Evolutionary conservation across 2,113 vertebrate genomes (phyloP), one percentile per base, ranked within the genome.

Genomic region (Telmatochromis sp.): DNA sequence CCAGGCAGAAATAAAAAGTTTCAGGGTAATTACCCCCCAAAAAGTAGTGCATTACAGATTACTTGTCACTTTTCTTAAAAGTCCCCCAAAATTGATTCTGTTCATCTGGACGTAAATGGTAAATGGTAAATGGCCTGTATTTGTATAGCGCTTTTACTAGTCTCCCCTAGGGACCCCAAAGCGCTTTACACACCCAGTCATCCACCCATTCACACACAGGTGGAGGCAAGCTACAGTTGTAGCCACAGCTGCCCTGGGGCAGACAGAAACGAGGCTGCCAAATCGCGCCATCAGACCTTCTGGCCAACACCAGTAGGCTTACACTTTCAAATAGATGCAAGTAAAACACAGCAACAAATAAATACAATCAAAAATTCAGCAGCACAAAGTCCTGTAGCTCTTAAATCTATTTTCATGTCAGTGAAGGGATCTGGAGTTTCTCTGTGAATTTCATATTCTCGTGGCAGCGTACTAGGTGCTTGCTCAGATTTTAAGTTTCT

Each of bases 271-370:
- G 4, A 55, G 21, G 53, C 53, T 55, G 21, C 53, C 21, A 55
- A 2, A 7, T 55, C 2, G 0, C 0, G 2, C 53, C 53, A 3
- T 23, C 2, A 0, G 53, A 0, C 53, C 2, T 4, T 55, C 53
- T 55, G 21, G 4, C 11, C 21, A 55, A 26, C 6, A 26, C 11
- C 54, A 55, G 6, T 7, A 55, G 11, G 54, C 13, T 57, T 57
- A 0, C 23, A 58, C 55, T 58, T 58, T 58, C 55, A 58, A 58
- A 58, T 28, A 58, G 23, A 58, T 58, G 55, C 13, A 15, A 58
- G 13, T 58, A 15, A 58, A 58, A 58, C 55, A 58, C 55, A 58
- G 13, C 0, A 58, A 57, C 55, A 57, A 57, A 57, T 28, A 57
- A 28, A 28, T 28, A 28, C 23, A 57, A 57, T 28, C 7, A 57